Evolutionary conservation across 1,140 invertebrate genomes (phyloP).

Genomic region (Venustaconcha ellipsiformis): DNA sequence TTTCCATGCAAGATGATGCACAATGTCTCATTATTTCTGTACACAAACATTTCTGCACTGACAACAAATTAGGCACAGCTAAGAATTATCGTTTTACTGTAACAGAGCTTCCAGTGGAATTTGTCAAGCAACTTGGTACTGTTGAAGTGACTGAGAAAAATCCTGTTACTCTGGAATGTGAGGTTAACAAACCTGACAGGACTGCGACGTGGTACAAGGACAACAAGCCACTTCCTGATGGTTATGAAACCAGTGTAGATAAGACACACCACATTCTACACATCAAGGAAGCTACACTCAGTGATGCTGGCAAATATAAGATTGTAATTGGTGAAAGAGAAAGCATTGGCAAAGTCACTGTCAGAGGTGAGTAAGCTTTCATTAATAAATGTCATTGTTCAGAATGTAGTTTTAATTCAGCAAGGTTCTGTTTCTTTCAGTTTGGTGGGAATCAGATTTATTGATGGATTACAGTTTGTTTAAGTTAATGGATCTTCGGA

Average conservation of each 20-base stretch:
- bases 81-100: background rate
- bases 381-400: background rate
- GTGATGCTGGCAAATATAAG: conserved; percentile 50
- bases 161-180: conserved; percentile 58
- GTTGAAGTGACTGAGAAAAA: conserved; percentile 43
- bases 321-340: conserved; percentile 76
- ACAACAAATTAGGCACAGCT: too few species aligned
- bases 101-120: conserved; percentile 54
- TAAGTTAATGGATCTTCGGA: too few species aligned
- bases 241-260: conserved; percentile 92
- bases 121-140: conserved; percentile 54
- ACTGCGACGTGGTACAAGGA: conserved; percentile 89
- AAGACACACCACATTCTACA: conserved; percentile 79
- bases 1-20: too few species aligned
- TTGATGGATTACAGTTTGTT: too few species aligned
- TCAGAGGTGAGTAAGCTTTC: conserved; percentile 50
- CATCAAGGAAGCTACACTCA: conserved; percentile 77
- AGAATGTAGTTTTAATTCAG: too few species aligned
- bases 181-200: conserved; percentile 80
- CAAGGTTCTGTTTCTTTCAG: too few species aligned
- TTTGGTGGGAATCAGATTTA: too few species aligned
- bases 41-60: too few species aligned
- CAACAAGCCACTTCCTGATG: conserved; percentile 76
- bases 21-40: too few species aligned
- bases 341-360: conserved; percentile 49